Conservation (phyloP, 2,113 vertebrate species). For the Phasianus colchicus region DNA sequence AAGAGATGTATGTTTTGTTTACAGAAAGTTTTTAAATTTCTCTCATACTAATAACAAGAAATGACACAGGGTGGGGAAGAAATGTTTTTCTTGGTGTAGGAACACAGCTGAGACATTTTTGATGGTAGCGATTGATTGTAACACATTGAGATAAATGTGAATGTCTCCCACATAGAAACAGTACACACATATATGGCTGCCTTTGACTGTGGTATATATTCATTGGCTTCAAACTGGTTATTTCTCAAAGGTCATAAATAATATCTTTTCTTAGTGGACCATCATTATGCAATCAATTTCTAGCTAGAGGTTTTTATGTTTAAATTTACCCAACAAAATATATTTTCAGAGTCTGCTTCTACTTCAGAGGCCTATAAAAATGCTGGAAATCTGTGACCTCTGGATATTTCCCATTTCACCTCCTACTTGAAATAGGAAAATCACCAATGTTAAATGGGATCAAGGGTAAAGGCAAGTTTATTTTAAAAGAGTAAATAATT, state of each 20-base stretch:
- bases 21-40: not conserved
- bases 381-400: not conserved
- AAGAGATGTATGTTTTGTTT: not conserved
- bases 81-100: not conserved
- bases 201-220: not conserved
- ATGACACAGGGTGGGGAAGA: not conserved
- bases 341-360: not conserved
- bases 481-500: not conserved
- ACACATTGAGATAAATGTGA: not conserved
- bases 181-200: rapidly evolving
- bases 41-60: not conserved
- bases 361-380: not conserved
- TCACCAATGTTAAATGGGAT: not conserved
- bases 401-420: not conserved
- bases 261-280: not conserved
- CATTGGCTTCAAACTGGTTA: not conserved
- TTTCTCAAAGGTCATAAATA: not conserved
- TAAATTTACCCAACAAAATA: not conserved
- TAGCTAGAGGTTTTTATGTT: not conserved
- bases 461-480: not conserved
- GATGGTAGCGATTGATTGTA: not conserved
- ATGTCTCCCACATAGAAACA: not conserved
- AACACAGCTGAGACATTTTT: not conserved
- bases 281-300: not conserved
- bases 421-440: not conserved